Base-by-base conservation (phyloP, 2,888 invertebrate genomes). In the Orthosia incerta region DNA sequence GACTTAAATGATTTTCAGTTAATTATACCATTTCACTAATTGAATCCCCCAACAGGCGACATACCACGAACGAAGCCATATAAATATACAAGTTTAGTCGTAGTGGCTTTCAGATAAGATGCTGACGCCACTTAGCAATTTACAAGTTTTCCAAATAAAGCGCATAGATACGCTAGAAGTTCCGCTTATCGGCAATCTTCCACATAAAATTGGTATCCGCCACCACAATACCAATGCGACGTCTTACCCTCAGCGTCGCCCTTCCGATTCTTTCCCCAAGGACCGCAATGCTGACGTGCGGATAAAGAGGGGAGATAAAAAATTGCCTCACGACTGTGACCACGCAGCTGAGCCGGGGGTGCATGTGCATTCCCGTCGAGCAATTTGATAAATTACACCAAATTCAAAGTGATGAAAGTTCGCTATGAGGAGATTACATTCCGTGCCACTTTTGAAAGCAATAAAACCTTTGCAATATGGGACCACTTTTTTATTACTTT, bases 381-480 rank as follows among this genome's bases (percentile, higher is more conserved):
- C 93, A 93, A 94, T 95, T 95, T 95, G 93, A 95, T 95, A 94
- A 95, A 95, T 95, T 95, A 95, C 93, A 91, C 93, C 89, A 86
- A 92, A 94, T 93, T 90, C 91, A 88, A 90, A 88, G 89, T 92
- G 92, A 94, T 93, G 92, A 93, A 93, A 94, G 92, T 91, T 85
- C 91, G 89, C 89, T 89, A 85, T 86, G 84, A 89, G 86, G 83
- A 91, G 90, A 93, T 93, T 91, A 91, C 90, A 84, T 76, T 76
- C 87, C 79, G 57, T 76, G 72, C 65, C 80, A 78, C 74, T 85
- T 83, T 86, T 80, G 76, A 76, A 71, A 74, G 79, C 77, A 88
- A 89, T 86, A 84, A 85, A 85, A 80, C 71, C 55, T 66, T 65
- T 51, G 72, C 78, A 85, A 86, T 74, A 71, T 79, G 76, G 65